Base-by-base conservation (phyloP, 2,797 vertebrate genomes). In the Chiroxiphia lanceolata region DNA sequence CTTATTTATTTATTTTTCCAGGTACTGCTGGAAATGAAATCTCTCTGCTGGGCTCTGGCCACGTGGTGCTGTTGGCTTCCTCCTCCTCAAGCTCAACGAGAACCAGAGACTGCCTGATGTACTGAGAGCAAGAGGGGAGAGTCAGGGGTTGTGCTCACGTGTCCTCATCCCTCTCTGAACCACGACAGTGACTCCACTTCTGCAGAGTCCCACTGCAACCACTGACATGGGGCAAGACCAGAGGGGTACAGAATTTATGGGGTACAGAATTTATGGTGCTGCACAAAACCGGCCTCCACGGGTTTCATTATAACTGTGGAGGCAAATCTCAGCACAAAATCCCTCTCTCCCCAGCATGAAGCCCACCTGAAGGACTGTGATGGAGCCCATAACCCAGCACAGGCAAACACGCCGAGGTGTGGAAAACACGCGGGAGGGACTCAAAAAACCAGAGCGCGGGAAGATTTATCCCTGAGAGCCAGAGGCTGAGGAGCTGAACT, bases 1-100 rank as follows among this genome's bases (percentile, higher is more conserved):
- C 65, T 90, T 47, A 90, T 71, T 90, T 83, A 83, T 71, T 90
- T 90, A 90, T 78, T 57, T 84, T 59, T n/a, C 11, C 65, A 91
- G 70, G 61, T 76, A 57, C 14, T 61, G 47, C 63, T 82, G 79
- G n/a, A 91, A 83, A 65, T 51, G 22, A 51, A 63, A 51, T 74
- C 50, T 74, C 74, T 61, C 85, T 93, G 84, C 54, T 93, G 90
- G 69, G 61, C 54, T 93, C 74, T 51, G 57, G 53, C 51, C 51
- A 76, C 7, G 47, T 68, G 75, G 40, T 63, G 48, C 50, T 63
- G 78, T 25, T 75, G 83, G 59, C 42, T 71, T 84, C 75, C 50
- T 80, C 60, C 64, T 78, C 67, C 69, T 64, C 56, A 63, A 87
- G 77, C 60, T 67, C 65, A 42, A 70, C 1, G 3, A 69, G 42